phyloP scores from a whole-genome alignment of 2,888 invertebrate species.

The Tricholauxania praeusta region DNA sequence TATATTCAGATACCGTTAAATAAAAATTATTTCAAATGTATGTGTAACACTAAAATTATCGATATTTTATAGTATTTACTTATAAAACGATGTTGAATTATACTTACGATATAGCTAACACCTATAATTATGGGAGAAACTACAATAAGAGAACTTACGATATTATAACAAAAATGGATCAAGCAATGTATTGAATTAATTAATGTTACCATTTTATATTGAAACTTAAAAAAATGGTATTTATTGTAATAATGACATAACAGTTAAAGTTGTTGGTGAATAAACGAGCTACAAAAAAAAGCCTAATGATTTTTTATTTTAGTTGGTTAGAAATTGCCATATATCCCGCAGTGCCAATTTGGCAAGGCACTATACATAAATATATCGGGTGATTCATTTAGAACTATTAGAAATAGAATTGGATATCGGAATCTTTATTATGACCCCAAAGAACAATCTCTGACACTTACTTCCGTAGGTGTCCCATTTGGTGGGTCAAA shows the following conservation, averaged over 20 bases:
- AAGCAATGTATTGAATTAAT: background rate
- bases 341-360: too few species aligned
- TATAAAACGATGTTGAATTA: conserved; percentile 25
- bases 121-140: conserved; percentile 49
- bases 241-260: conserved; percentile 47
- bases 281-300: conserved; percentile 57
- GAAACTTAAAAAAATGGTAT: conserved; percentile 21
- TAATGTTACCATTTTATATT: background rate
- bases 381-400: too few species aligned
- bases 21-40: conserved; percentile 28
- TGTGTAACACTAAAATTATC: conserved; percentile 28
- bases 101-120: conserved; percentile 9
- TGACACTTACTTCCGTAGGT: too few species aligned
- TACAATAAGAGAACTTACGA: conserved; percentile 34
- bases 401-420: too few species aligned
- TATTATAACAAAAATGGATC: conserved; percentile 21
- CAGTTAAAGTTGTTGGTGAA: conserved; percentile 59
- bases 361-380: too few species aligned
- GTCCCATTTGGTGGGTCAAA: too few species aligned
- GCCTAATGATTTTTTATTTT: conserved; percentile 35
- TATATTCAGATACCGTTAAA: conserved; percentile 15
- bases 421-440: too few species aligned
- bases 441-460: too few species aligned
- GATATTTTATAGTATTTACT: conserved; percentile 19
- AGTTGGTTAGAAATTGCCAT: background rate